Base-by-base conservation (phyloP, 2,888 invertebrate genomes). In the Amphipyra tragopoginis region DNA sequence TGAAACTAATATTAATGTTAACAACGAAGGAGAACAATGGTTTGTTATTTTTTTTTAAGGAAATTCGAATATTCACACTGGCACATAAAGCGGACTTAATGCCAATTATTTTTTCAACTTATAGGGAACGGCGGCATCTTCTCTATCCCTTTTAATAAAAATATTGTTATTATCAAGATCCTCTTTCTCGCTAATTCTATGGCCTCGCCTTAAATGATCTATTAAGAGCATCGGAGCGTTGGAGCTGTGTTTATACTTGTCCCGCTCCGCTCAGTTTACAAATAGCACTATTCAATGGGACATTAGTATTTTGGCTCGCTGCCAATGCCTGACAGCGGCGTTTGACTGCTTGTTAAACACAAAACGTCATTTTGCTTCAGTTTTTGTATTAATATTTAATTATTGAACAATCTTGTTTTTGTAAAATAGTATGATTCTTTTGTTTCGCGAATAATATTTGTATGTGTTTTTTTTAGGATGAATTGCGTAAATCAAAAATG, bases 231-330 rank as follows among this genome's bases (percentile, higher is more conserved):
- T 79, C 73, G 62, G 75, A 77, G 76, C 79, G 67, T 71, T 69
- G 73, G 71, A 75, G 80, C 75, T 58, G 65, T 76, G 84, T 83
- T 80, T 84, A 84, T 81, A 83, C 83, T 75, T 75, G 85, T 82
- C 82, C 72, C 76, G 75, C 82, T 79, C 73, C 74, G 82, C 78
- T 81, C 84, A 83, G 83, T 86, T 88, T 90, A 90, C 91, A 93
- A 92, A 92, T 93, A 91, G 91, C 90, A 86, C 87, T 88, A 90
- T 93, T 94, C 93, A 94, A 94, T 93, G 92, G 92, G 86, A 91
- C 93, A 92, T 94, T 93, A 94, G 92, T 90, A 91, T 88, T 88
- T 92, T 93, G 93, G 93, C 89, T 66, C 63, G 53, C 5, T n/a
- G 89, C 94, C 94, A 94, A 66, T 77, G 62, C 59, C 65, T 85